Base-by-base conservation (phyloP, 1,140 invertebrate genomes). In the Papilio glaucus region DNA sequence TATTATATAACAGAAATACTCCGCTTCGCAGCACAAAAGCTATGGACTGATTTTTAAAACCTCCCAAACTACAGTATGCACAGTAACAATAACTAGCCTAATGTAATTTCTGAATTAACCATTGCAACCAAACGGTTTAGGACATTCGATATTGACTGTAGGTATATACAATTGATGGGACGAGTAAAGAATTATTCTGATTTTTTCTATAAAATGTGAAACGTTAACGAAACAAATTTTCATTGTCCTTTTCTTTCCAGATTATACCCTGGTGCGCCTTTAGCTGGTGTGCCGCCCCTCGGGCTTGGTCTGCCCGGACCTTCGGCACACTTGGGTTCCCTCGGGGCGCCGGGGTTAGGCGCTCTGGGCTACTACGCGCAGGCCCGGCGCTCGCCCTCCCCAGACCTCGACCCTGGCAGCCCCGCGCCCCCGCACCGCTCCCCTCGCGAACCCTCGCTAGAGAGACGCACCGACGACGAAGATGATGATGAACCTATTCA, bases 361-460 rank as follows among this genome's bases (percentile, higher is more conserved):
- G 95, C 94, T 38, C 90, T 96, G 68, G 95, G 94, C 45, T 96
- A 96, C 86, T 95, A 94, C 87, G 94, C 94, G 78, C 88, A 94
- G 79, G 94, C 93, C 74, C 91, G 89, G 57, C 92, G 85, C 73
- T 95, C 92, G 10, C 93, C 92, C 33, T 93, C 89, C 37, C 85
- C 91, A n/a, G 94, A 94, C 71, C 80, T 95, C 67, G 94, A 94
- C 84, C 94, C 96, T 1, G 95, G 95, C 9, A 95, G 95, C 72
- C 95, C 95, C 2, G 95, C 95, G 72, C 94, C 95, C 74, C 79
- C 92, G 68, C 80, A 88, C 71, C 82, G 93, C 78, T 92, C 94
- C 1, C 93, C 94, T 10, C 63, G 88, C 77, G 85, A 90, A 71
- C 81, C 88, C 63, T 88, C 87, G 37, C 8, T 85, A 10, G 88